Evolutionary conservation across 2,113 vertebrate species (phyloP).

Genomic region (Hystrix brachyura): DNA sequence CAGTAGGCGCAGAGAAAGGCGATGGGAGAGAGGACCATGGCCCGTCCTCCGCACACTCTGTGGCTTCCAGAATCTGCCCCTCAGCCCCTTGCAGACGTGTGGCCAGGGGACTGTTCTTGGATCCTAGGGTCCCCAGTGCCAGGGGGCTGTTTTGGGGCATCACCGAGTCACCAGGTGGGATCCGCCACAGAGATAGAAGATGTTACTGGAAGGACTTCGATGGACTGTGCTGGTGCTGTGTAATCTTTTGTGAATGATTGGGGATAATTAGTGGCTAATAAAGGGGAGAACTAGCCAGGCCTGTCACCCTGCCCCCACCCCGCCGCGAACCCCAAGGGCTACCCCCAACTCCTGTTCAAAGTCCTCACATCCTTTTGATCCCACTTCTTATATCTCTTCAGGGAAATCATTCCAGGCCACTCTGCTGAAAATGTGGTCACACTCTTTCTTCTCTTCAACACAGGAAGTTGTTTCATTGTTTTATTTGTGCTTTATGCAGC

Average conservation of each 20-base stretch:
- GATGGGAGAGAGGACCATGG: neutral
- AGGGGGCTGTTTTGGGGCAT: neutral
- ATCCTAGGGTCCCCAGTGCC: neutral
- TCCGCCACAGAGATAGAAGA: neutral
- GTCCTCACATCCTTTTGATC: neutral
- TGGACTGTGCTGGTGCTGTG: neutral
- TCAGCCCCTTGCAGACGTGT: neutral
- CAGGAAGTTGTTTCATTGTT: neutral
- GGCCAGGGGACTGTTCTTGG: neutral
- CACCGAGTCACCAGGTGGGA: neutral
- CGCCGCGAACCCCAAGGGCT: neutral
- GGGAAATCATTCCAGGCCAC: neutral
- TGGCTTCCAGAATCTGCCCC: neutral
- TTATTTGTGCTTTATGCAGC: neutral
- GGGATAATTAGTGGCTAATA: neutral
- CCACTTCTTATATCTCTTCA: neutral
- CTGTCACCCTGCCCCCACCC: neutral
- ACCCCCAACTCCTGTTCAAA: neutral
- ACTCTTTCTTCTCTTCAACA: neutral
- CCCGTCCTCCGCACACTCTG: neutral
- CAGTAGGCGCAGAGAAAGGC: neutral
- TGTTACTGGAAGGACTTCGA: neutral
- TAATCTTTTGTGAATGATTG: neutral
- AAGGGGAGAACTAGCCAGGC: neutral
- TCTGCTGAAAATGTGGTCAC: neutral